Evolutionary conservation across 2,888 invertebrate species (phyloP), one percentile per base, ranked within the genome.

Genomic region (Eilema griseolum): DNA sequence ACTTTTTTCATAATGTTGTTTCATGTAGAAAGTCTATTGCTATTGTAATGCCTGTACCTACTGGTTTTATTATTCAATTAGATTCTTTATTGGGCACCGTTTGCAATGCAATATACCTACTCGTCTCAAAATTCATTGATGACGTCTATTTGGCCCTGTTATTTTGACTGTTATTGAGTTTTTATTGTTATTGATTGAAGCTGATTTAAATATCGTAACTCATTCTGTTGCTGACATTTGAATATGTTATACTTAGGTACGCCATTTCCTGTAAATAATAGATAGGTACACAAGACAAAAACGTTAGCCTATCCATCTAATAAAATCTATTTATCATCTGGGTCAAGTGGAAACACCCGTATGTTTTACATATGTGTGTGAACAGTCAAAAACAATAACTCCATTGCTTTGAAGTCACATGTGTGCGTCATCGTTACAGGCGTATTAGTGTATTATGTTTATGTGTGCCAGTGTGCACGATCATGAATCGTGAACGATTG

Each of bases 1-100:
- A 81, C 73, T 82, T 81, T 76, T 76, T 77, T 81, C 80, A 79
- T 82, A 81, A 75, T 72, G 73, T 73, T 77, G 72, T 76, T 79
- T 79, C 69, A 74, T 77, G 74, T 65, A 24, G 14, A 75, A 77
- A 72, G 75, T 73, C 69, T 72, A 71, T 75, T 78, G 66, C 75
- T 66, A 75, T 79, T 82, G 76, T 83, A 83, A 81, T 79, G 80
- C 71, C 65, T 69, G 57, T 69, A 33, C 8, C 8, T 33, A 57
- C 64, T 65, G 41, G 52, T 52, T 79, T 78, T 79, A 76, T 72
- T 78, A 52, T 74, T 67, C 81, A 78, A 82, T 82, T 80, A 80
- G 67, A 69, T 61, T 76, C 72, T 79, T 80, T 85, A 83, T 81
- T 72, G 82, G 74, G 75, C 63, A 69, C 66, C 24, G 78, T 73